Percentiles rank a stretch among this genome's conserved stretches.
phyloP scores from a whole-genome alignment of 2,113 vertebrate genomes.

The Nansenia antarctica region DNA sequence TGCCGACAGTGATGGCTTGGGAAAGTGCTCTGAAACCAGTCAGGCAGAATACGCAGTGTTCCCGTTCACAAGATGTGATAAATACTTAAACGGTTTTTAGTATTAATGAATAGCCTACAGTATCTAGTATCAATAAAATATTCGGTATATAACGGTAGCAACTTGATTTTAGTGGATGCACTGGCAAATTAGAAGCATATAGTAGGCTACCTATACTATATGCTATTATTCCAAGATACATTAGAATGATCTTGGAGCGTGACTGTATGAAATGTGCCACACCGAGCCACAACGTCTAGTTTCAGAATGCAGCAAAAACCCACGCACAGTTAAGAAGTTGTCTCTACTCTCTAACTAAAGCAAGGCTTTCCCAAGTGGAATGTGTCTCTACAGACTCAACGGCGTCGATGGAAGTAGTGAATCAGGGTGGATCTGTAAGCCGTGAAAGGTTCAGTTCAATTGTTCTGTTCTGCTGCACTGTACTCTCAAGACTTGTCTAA shows the following conservation, averaged over 20 bases:
- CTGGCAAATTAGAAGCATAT: neutral
- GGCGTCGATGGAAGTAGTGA: too few species aligned
- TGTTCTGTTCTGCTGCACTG: too few species aligned
- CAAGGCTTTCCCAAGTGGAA: too few species aligned
- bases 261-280: constrained; percentile 73
- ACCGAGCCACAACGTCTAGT: constrained; percentile 24
- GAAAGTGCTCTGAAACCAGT: constrained; percentile 1
- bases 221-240: constrained; percentile 29
- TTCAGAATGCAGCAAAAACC: constrained; percentile 31
- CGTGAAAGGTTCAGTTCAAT: too few species aligned
- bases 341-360: too few species aligned
- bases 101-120: neutral
- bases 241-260: constrained; percentile 39
- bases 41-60: neutral
- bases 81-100: neutral
- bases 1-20: constrained; percentile 6
- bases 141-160: neutral
- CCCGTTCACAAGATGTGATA: constrained; percentile 11
- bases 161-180: neutral
- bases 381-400: too few species aligned
- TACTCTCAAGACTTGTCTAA: too few species aligned
- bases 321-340: too few species aligned
- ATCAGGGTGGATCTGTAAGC: too few species aligned
- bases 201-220: neutral
- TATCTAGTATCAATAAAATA: neutral